Evolutionary conservation across 2,797 vertebrate species (phyloP).

Genomic region (Danio choprae): DNA sequence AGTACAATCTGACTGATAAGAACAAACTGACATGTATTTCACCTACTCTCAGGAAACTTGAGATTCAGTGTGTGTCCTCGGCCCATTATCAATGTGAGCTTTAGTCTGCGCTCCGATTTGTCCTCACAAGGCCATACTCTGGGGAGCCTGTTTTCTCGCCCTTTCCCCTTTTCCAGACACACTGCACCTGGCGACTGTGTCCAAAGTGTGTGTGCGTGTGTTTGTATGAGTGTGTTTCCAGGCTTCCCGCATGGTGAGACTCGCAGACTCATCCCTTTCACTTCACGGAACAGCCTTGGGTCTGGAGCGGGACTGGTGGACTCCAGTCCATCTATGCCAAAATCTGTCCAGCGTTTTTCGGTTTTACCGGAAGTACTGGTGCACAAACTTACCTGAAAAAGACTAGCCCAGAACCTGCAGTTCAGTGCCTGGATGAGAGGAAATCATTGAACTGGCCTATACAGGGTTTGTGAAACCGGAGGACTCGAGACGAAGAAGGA

Average conservation of each 20-base stretch:
- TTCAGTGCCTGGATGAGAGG: constrained; percentile 49
- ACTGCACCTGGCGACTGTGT: constrained; percentile 14
- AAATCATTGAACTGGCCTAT: constrained; percentile 33
- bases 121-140: constrained; percentile 32
- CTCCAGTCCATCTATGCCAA: constrained; percentile 59
- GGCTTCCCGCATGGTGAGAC: constrained; percentile 19
- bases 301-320: constrained; percentile 45
- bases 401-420: constrained; percentile 43
- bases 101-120: constrained; percentile 24
- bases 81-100: constrained; percentile 46
- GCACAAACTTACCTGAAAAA: constrained; percentile 43
- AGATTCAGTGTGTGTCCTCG: constrained; percentile 53
- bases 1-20: constrained; percentile 44
- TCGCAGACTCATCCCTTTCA: constrained; percentile 44
- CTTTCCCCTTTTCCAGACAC: constrained; percentile 27
- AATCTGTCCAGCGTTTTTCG: constrained; percentile 42
- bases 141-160: constrained; percentile 1
- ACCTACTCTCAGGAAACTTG: constrained; percentile 68
- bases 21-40: constrained; percentile 43
- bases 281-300: constrained; percentile 59
- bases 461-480: constrained; percentile 38
- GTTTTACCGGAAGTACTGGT: constrained; percentile 37
- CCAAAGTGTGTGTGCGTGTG: neutral
- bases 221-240: constrained; percentile 13
- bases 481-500: neutral